Conservation (phyloP, 2,797 vertebrate genomes). For the Triplophysa bombifrons region DNA sequence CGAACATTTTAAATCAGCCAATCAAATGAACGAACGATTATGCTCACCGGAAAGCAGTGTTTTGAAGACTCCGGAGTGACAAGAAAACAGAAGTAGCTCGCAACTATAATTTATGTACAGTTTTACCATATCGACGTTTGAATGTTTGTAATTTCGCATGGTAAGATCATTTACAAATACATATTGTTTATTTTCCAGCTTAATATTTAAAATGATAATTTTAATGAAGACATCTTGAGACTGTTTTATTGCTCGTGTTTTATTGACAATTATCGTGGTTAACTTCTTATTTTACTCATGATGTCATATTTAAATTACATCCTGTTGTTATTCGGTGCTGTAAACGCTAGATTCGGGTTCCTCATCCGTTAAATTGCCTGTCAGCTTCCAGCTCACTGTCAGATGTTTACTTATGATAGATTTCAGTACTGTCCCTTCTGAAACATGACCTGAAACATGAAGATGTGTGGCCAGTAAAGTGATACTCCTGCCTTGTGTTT, state of each 20-base stretch:
- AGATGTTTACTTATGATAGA: background rate
- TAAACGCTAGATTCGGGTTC: background rate
- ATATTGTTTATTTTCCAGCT: background rate
- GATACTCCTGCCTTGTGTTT: constrained; percentile 14
- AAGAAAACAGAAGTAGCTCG: constrained; percentile 21
- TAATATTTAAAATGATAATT: too few species aligned
- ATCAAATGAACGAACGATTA: constrained; percentile 66
- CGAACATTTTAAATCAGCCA: constrained; percentile 76
- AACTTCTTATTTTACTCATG: background rate
- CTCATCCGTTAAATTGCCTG: background rate
- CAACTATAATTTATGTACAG: constrained; percentile 2
- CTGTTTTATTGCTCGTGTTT: background rate
- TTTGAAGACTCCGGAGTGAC: constrained; percentile 28
- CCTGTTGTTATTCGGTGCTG: background rate
- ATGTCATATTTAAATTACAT: background rate
- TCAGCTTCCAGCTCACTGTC: background rate
- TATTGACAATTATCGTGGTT: background rate
- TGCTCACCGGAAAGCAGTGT: constrained; percentile 62
- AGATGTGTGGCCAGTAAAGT: constrained; percentile 22
- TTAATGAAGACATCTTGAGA: background rate
- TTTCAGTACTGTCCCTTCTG: background rate
- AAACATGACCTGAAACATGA: constrained; percentile 22
- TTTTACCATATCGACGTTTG: background rate
- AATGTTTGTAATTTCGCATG: background rate
- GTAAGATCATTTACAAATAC: constrained; percentile 6